A percentile compares a stretch with the other conserved stretches of the same genome.
phyloP scores from a whole-genome alignment of 2,888 invertebrate species.

The Portevinia maculata region DNA sequence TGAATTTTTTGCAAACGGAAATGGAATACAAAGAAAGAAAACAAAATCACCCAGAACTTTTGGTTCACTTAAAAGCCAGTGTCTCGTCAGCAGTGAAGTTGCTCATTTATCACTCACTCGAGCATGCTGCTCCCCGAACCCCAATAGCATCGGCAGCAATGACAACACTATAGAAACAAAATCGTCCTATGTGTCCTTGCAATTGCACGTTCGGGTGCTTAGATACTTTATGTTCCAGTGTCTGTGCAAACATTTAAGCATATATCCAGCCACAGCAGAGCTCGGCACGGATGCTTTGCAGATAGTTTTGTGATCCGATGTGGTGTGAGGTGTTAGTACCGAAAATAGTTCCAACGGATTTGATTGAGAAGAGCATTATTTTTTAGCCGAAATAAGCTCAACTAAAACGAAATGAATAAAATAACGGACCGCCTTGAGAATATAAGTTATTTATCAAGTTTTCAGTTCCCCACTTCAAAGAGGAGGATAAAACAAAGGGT shows the following conservation, averaged over 20 bases:
- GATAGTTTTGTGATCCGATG: constrained; percentile 8
- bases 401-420: constrained; percentile 51
- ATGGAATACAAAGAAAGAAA: neutral
- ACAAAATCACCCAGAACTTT: constrained; percentile 15
- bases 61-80: constrained; percentile 65
- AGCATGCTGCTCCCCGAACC: constrained; percentile 18
- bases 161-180: constrained; percentile 30
- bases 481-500: too few species aligned
- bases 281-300: constrained; percentile 16
- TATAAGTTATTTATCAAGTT: constrained; percentile 31
- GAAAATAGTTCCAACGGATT: constrained; percentile 39
- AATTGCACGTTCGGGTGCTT: constrained; percentile 53
- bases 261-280: constrained; percentile 29
- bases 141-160: neutral
- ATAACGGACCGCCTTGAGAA: constrained; percentile 41
- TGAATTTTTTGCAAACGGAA: too few species aligned
- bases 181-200: constrained; percentile 59
- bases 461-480: too few species aligned
- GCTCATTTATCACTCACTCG: constrained; percentile 69
- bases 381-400: neutral
- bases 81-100: constrained; percentile 67
- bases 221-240: constrained; percentile 49
- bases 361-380: constrained; percentile 9
- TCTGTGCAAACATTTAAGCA: constrained; percentile 62
- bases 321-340: constrained; percentile 39